Conservation (phyloP, 2,113 vertebrate species). For the Heptranchias perlo region DNA sequence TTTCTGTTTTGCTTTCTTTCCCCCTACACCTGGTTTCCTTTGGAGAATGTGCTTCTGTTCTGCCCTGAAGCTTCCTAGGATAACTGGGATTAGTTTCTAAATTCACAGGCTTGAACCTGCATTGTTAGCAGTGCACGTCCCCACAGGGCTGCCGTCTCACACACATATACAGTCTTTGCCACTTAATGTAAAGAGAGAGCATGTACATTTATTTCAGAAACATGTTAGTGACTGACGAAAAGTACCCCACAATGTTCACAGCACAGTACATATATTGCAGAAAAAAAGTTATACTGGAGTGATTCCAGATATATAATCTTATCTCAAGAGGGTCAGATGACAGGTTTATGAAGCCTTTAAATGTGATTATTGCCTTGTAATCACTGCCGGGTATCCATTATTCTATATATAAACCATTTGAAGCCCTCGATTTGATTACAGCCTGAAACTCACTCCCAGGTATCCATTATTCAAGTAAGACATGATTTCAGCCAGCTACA, state of each 20-base stretch:
- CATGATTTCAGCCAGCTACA: background rate
- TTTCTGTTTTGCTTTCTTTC: background rate
- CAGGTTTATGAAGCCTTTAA: conserved; percentile 19
- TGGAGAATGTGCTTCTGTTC: background rate
- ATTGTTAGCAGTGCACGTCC: background rate
- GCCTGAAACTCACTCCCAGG: background rate
- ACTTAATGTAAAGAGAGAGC: background rate
- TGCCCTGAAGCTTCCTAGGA: background rate
- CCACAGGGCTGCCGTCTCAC: background rate
- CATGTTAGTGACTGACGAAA: too few species aligned
- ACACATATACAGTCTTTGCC: background rate
- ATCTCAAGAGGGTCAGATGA: background rate
- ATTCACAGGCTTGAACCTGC: background rate
- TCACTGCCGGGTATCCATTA: conserved; percentile 1
- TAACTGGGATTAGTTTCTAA: background rate
- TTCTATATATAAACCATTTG: conserved; percentile 27
- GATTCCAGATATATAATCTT: conserved; percentile 14
- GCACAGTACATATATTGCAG: background rate
- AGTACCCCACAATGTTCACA: background rate
- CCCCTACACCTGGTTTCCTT: background rate
- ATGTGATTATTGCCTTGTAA: conserved; percentile 14
- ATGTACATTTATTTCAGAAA: background rate
- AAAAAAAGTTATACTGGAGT: background rate
- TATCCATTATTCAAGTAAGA: conserved; percentile 9
- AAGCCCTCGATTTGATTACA: conserved; percentile 15